phyloP scores from a whole-genome alignment of 2,797 vertebrate genomes.

The Ptychobarbus kaznakovi region DNA sequence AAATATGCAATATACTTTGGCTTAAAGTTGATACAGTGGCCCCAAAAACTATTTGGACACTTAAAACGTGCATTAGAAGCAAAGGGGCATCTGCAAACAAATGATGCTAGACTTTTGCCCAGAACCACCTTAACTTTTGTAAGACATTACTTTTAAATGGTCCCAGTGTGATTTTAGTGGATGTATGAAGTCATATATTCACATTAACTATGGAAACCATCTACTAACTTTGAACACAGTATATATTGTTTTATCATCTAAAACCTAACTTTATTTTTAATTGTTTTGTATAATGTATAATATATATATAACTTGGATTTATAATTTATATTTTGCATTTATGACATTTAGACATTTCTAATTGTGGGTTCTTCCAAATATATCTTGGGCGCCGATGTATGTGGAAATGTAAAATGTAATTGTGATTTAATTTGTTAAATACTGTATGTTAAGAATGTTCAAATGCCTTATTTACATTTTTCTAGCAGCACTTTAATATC shows the following conservation, averaged over 20 bases:
- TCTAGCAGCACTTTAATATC: not conserved
- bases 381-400: not conserved
- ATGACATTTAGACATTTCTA: not conserved
- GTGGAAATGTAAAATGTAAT: not conserved
- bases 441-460: not conserved
- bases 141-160: not conserved
- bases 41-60: not conserved
- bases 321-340: not conserved
- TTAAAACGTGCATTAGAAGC: not conserved
- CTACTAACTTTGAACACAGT: not conserved
- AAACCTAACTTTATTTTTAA: not conserved
- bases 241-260: no score
- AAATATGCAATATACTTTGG: not conserved
- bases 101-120: not conserved
- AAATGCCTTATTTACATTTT: not conserved
- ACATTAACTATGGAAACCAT: not conserved
- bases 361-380: not conserved
- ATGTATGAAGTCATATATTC: not conserved
- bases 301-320: not conserved
- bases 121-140: not conserved
- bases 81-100: slow-evolving; percentile 6
- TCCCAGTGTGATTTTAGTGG: not conserved
- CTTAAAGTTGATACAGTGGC: not conserved
- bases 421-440: not conserved
- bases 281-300: not conserved